Base-by-base conservation (phyloP, 2,797 vertebrate genomes). In the Odontamblyopus rebecca region DNA sequence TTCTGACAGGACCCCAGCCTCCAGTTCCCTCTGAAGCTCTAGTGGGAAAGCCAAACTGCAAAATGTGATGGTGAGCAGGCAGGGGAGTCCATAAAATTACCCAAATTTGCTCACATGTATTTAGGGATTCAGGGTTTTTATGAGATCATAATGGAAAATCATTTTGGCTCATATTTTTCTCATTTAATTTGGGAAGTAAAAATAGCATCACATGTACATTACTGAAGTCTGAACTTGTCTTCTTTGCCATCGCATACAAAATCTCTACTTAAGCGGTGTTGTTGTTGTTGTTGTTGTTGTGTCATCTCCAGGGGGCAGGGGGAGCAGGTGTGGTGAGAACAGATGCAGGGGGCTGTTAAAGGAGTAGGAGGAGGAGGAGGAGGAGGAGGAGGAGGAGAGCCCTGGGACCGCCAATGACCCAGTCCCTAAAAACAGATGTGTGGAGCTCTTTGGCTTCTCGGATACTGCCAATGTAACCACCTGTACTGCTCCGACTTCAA, bases 361-460 rank as follows among this genome's bases (percentile, higher is more conserved):
- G 44, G 2, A 44, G 9, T 11, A 12, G 38, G 41, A 44, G 41
- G 2, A 41, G 41, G 12, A 44, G 38, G 38, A 41, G 38, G 38
- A 41, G 38, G 69, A 69, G 30, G n/a, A n/a, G 23, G 67, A 16
- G 16, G 50, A 68, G 60, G 35, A 75, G 78, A 56, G 76, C 81
- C 60, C 76, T 67, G 44, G 68, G 29, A 71, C 87, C 86, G 92
- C 92, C 87, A 89, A 87, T 92, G 83, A 69, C 57, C 85, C 82
- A 74, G 64, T 88, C 82, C 80, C 83, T 89, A 82, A 91, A 90
- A 93, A 91, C 85, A 78, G 85, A 90, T 92, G 89, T 93, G 90
- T 88, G 75, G 85, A 85, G 84, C 79, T 75, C 81, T 75, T 73
- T 82, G 79, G 78, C 78, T 72, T 1, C 61, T 74, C 78, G 89